Evolutionary conservation across 1,140 invertebrate genomes (phyloP).

Genomic region (Anoplolepis gracilipes): DNA sequence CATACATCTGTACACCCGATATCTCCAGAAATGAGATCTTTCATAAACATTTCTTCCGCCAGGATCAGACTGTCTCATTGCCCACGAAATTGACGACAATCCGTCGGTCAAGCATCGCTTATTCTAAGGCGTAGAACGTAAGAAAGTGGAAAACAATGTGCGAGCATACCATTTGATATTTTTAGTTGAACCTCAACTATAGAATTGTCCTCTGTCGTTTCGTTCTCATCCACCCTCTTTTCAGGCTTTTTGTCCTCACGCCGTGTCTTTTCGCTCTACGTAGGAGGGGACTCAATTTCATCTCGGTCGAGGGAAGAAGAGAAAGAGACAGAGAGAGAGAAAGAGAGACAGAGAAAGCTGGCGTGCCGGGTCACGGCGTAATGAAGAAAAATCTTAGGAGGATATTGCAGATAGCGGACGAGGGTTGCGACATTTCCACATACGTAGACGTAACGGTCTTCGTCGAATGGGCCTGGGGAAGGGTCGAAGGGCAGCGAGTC

Average conservation of each 20-base stretch:
- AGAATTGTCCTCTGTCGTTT: conserved; percentile 21
- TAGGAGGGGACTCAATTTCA: conserved; percentile 65
- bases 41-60: conserved; percentile 7
- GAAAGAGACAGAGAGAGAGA: conserved; percentile 43
- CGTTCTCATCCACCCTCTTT: conserved; percentile 50
- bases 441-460: conserved; percentile 67
- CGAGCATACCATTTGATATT: conserved; percentile 49
- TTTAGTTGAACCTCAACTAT: conserved; percentile 42
- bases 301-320: conserved; percentile 47
- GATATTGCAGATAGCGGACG: conserved; percentile 62
- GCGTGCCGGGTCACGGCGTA: conserved; percentile 48
- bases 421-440: conserved; percentile 59
- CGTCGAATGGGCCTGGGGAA: conserved; percentile 32
- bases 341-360: conserved; percentile 39
- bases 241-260: conserved; percentile 19
- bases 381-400: conserved; percentile 72
- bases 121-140: not conserved
- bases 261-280: conserved; percentile 46
- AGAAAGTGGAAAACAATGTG: conserved; percentile 39
- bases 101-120: conserved; percentile 12
- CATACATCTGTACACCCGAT: not conserved
- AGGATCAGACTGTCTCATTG: not conserved
- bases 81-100: conserved; percentile 3
- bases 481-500: conserved; percentile 46
- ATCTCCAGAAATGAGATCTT: not conserved